These are phyloP conservation scores for Gambusia yucatana DNA, from an alignment of 2,797 vertebrate species.

Conservation along the genomic window DNA sequence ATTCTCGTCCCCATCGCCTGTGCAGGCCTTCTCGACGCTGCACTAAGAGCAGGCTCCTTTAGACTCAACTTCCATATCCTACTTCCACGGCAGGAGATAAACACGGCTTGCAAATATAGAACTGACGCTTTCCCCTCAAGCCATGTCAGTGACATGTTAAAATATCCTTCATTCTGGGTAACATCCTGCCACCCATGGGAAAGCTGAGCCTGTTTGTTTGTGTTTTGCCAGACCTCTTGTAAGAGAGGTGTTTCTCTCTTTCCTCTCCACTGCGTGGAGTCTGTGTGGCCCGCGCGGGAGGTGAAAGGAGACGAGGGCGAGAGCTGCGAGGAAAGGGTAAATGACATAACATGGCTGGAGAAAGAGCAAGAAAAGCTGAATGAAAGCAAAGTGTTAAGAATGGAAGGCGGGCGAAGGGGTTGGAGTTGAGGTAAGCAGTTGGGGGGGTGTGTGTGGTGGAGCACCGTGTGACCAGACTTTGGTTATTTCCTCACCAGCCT, in stretches of 20 bases:
- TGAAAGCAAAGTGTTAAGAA: slow-evolving; percentile 44
- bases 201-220: slow-evolving; percentile 50
- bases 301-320: slow-evolving; percentile 41
- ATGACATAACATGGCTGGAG: slow-evolving; percentile 32
- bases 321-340: slow-evolving; percentile 37
- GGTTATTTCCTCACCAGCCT: slow-evolving; percentile 84
- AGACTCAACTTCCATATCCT: slow-evolving; percentile 65
- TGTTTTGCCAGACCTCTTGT: slow-evolving; percentile 28
- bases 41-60: slow-evolving; percentile 31
- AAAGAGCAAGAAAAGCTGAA: slow-evolving; percentile 16
- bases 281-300: slow-evolving; percentile 53
- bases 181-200: slow-evolving; percentile 71
- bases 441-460: slow-evolving; percentile 39
- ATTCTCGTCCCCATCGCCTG: slow-evolving; percentile 13
- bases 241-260: slow-evolving; percentile 34
- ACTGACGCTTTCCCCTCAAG: slow-evolving; percentile 47
- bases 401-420: slow-evolving; percentile 21
- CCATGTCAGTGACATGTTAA: slow-evolving; percentile 62
- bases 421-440: slow-evolving; percentile 42
- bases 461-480: slow-evolving; percentile 84
- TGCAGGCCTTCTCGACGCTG: slow-evolving; percentile 1
- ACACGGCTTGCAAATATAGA: slow-evolving; percentile 70
- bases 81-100: slow-evolving; percentile 69
- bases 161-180: slow-evolving; percentile 66
- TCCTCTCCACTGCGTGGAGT: slow-evolving; percentile 27